Percentiles rank a stretch among this genome's conserved stretches.
These are phyloP conservation scores for Hydrotaea diabolus DNA, from an alignment of 2,888 invertebrate species.

Conservation along the genomic window DNA sequence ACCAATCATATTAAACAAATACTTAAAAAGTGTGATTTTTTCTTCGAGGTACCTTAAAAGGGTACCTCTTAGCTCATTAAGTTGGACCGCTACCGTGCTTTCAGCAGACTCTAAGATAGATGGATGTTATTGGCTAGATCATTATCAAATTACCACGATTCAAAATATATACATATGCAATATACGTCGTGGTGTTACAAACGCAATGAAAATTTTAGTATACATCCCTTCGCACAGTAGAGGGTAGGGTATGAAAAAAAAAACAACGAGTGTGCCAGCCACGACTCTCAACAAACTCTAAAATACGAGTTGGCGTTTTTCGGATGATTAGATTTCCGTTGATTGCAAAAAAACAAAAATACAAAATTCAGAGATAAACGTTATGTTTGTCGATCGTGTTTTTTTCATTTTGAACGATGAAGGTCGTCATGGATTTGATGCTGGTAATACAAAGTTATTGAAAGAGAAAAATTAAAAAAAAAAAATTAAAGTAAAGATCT, in stretches of 20 bases:
- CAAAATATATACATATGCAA: too few species aligned
- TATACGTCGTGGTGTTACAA: too few species aligned
- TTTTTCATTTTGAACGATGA: constrained; percentile 18
- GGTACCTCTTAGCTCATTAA: too few species aligned
- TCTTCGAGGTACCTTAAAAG: too few species aligned
- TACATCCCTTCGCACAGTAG: too few species aligned
- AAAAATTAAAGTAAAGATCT: not conserved
- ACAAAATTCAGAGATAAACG: constrained; percentile 16
- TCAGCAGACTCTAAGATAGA: too few species aligned
- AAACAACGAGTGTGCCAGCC: not conserved
- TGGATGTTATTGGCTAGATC: too few species aligned
- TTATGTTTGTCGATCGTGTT: constrained; percentile 26
- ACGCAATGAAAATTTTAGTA: too few species aligned
- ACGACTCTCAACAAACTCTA: not conserved
- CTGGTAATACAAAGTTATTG: not conserved
- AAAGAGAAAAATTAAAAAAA: not conserved
- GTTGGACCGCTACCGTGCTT: too few species aligned
- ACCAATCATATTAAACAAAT: too few species aligned
- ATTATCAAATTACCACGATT: too few species aligned
- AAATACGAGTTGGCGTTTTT: constrained; percentile 47
- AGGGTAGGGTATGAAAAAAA: not conserved
- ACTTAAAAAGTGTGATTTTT: too few species aligned
- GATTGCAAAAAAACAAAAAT: not conserved
- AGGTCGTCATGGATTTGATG: constrained; percentile 25
- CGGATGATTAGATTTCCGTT: constrained; percentile 49